Evolutionary conservation across 1,140 invertebrate species (phyloP), one percentile per base, ranked within the genome.

Genomic region (Diachasmimorpha longicaudata): DNA sequence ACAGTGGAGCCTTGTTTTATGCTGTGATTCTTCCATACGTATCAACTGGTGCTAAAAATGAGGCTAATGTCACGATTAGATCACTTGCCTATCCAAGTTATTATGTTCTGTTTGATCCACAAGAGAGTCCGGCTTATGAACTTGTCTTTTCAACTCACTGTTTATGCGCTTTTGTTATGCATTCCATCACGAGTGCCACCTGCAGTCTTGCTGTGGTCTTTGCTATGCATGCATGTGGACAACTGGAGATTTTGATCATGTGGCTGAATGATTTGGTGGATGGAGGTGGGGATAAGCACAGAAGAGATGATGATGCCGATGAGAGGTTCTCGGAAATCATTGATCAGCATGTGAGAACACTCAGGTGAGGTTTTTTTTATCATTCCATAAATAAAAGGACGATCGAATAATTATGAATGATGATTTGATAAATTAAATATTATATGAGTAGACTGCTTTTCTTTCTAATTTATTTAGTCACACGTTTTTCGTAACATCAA

Each of bases 1-100:
- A 85, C 31, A 76, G 81, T 23, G 81, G 83, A 4, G 82, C 81
- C 10, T 14, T 81, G 4, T 84, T 82, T 70, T 84, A 84, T 63
- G 79, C 82, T 9, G 72, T 75, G 0, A 63, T 84, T 8, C 75
- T 84, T 77, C 84, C 83, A 0, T 14, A 82, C 73, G 63, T 80
- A 11, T 73, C 74, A 0, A 55, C 79, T 70, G 72, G 58, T 13
- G 68, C 70, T 9, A 72, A 42, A 39, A 74, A 63, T 31, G 70
- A 74, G 16, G 16, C 37, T 0, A 77, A 77, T 73, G 16, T 52
- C 0, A 79, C 73, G 0, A 31, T 77, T 23, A 39, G 76, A 55
- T 70, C 73, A n/a, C 58, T 79, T 0, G 75, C 78, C 6, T 85
- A 84, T 77, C 83, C 80, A 21, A 55, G 80, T 6, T 80, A 84